A percentile compares a stretch with the other conserved stretches of the same genome.
These are phyloP conservation scores for Nibea albiflora DNA, from an alignment of 2,113 vertebrate genomes.

Conservation along the genomic window DNA sequence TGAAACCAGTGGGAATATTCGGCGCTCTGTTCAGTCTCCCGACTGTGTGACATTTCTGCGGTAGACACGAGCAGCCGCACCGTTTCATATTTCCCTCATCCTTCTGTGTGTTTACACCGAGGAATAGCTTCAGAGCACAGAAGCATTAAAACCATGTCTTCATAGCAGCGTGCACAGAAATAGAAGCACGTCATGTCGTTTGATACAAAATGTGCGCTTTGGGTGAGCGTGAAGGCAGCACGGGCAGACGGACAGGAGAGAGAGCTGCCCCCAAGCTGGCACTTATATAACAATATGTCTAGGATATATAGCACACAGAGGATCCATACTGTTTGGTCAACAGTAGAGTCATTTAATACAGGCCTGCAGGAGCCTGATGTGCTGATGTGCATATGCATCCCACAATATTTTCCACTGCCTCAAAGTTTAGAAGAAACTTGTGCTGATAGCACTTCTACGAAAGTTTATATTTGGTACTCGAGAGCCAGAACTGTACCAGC, in stretches of 20 bases:
- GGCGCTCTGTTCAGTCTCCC: slow-evolving; percentile 60
- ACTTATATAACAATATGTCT: slow-evolving; percentile 80
- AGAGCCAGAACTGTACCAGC: slow-evolving; percentile 50
- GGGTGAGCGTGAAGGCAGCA: slow-evolving; percentile 67
- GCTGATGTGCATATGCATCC: slow-evolving; percentile 80
- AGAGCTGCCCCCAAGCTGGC: slow-evolving; percentile 71
- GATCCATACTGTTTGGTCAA: slow-evolving; percentile 80
- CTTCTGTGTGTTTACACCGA: slow-evolving; percentile 65
- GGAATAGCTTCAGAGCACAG: slow-evolving; percentile 62
- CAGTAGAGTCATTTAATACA: slow-evolving; percentile 77
- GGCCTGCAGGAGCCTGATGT: slow-evolving; percentile 76
- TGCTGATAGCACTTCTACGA: slow-evolving; percentile 75
- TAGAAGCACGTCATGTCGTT: slow-evolving; percentile 71
- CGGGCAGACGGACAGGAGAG: slow-evolving; percentile 65
- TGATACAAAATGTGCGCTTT: slow-evolving; percentile 63
- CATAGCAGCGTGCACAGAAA: slow-evolving; percentile 67
- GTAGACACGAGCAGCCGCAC: slow-evolving; percentile 34
- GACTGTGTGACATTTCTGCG: slow-evolving; percentile 57
- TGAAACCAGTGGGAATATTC: slow-evolving; percentile 65
- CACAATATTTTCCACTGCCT: slow-evolving; percentile 77
- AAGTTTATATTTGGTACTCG: slow-evolving; percentile 68
- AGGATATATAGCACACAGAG: slow-evolving; percentile 78
- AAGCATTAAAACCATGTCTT: slow-evolving; percentile 72
- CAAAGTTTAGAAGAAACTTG: slow-evolving; percentile 75
- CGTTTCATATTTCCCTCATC: slow-evolving; percentile 60